Base-by-base conservation (phyloP, 2,888 invertebrate genomes). In the Drosophila nigricruria region DNA sequence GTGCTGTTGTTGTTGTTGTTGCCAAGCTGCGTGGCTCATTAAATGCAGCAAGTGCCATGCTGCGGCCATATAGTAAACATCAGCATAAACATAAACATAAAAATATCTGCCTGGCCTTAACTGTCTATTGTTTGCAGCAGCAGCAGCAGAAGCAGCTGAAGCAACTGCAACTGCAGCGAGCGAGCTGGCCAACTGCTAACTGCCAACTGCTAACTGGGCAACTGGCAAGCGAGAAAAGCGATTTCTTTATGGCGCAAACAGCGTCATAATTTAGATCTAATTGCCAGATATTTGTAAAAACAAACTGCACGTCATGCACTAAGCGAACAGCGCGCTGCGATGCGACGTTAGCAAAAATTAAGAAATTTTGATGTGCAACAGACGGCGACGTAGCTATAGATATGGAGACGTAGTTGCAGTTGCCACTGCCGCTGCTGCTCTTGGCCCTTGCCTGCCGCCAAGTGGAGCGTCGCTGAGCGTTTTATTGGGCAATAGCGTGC, bases 261-360 rank as follows among this genome's bases (percentile, higher is more conserved):
- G 80, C 83, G 81, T 91, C 87, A 91, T 91, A 91, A 89, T 83
- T 91, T 91, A 86, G 90, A 91, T 91, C 90, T 90, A 91, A 91
- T 91, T 91, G 90, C 79, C 73, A 88, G 90, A 91, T 91, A 90
- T 78, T 79, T 77, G 73, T 70, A 49, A 71, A 70, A 79, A 68
- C 70, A 76, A 75, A 71, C 81, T 73, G 76, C 71, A 72, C 52
- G 42, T 77, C 54, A 59, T 66, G 54, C 50, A 57, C 53, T 58
- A 53, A 57, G 25, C 65, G 43, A 49, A 47, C 47, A 4, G 45
- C 45, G 56, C 34, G 45, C 45, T 47, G 58, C 50, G 58, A 36
- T 45, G 53, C 53, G 53, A 45, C 58, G 45, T 42, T 40, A 45
- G 30, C 36, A 47, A 69, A 84, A 82, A 85, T 86, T 75, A 84